Conservation (phyloP, 2,797 vertebrate genomes). For the Crocodylus rhombifer region DNA sequence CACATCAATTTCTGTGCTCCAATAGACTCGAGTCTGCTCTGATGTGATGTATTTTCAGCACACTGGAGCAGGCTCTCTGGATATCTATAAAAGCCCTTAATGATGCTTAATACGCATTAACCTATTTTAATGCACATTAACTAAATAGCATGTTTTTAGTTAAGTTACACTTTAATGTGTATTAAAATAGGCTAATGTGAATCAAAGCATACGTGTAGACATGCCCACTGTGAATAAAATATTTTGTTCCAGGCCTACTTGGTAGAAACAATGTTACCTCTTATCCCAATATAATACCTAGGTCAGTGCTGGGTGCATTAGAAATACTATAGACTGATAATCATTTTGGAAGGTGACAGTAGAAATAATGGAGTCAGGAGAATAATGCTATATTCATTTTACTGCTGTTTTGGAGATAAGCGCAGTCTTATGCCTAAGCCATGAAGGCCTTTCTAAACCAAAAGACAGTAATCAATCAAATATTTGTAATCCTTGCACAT, state of each 20-base stretch:
- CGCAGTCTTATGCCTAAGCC: neutral
- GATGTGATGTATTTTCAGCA: too few species aligned
- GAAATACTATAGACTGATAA: neutral
- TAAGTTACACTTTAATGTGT: too few species aligned
- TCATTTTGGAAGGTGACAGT: neutral
- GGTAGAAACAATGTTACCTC: neutral
- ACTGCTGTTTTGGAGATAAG: neutral
- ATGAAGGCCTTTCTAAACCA: neutral
- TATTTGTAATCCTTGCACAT: neutral
- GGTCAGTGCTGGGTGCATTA: neutral
- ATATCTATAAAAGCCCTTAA: too few species aligned
- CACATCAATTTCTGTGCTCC: too few species aligned
- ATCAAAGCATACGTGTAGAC: too few species aligned
- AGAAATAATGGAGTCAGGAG: neutral
- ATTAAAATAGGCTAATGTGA: too few species aligned
- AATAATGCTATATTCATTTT: fast-evolving
- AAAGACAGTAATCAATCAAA: neutral
- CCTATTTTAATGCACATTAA: too few species aligned
- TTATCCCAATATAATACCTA: neutral
- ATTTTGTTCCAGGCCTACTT: neutral
- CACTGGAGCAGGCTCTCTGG: too few species aligned
- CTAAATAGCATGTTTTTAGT: too few species aligned
- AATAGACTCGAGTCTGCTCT: too few species aligned
- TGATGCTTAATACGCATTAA: too few species aligned
- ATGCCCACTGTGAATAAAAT: neutral